These are phyloP conservation scores for Pterostichus madidus DNA, from an alignment of 2,888 invertebrate genomes.

Conservation along the genomic window DNA sequence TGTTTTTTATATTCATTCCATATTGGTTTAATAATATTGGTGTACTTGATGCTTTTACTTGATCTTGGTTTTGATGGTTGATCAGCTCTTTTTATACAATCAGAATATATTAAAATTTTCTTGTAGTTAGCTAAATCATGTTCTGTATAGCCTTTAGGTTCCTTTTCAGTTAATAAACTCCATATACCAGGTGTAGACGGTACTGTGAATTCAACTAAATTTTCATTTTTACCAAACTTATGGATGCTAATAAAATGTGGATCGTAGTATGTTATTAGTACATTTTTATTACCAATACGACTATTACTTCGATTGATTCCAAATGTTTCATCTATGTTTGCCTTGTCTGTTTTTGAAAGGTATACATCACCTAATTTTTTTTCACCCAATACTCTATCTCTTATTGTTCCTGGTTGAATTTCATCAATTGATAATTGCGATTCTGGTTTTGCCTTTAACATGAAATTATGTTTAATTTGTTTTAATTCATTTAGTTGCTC, in stretches of 20 bases:
- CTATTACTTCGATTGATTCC: slow-evolving; percentile 22
- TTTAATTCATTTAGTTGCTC: slow-evolving; percentile 1
- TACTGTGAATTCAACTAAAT: slow-evolving; percentile 4
- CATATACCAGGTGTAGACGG: slow-evolving; percentile 6
- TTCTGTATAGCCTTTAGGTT: slow-evolving; percentile 3
- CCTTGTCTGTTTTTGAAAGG: slow-evolving; percentile 21
- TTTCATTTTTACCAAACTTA: slow-evolving; percentile 26
- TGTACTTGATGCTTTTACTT: slow-evolving; percentile 22
- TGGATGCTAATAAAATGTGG: background rate
- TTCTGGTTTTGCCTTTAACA: background rate
- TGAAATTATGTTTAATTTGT: slow-evolving; percentile 2
- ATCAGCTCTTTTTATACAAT: slow-evolving; percentile 17
- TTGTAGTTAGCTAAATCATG: slow-evolving; percentile 19
- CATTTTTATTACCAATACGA: slow-evolving; percentile 38
- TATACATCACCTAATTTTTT: slow-evolving; percentile 14
- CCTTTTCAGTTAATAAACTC: slow-evolving; percentile 26
- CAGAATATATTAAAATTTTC: slow-evolving; percentile 37
- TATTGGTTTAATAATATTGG: slow-evolving; percentile 19
- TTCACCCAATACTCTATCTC: slow-evolving; percentile 11
- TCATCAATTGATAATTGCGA: slow-evolving; percentile 8
- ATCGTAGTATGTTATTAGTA: slow-evolving; percentile 28
- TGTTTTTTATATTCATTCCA: slow-evolving; percentile 29
- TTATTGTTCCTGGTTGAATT: slow-evolving; percentile 17
- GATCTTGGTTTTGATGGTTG: slow-evolving; percentile 22
- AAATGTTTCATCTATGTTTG: slow-evolving; percentile 27